Conservation (phyloP, 2,888 invertebrate species). For the Eulithis testata region DNA sequence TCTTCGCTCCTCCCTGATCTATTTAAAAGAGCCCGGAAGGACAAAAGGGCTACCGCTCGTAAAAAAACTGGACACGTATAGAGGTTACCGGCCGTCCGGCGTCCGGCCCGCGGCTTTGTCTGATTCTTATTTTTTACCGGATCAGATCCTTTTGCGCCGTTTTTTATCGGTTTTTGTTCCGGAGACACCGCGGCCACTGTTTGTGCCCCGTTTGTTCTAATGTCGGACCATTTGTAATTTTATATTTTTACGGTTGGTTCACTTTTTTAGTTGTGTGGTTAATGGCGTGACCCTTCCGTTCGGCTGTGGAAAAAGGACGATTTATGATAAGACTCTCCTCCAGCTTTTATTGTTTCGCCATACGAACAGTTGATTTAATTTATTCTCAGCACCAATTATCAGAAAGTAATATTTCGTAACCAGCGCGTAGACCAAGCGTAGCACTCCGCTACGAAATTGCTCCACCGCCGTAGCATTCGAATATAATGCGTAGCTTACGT, state of each 20-base stretch:
- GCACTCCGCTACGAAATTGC: conserved; percentile 25
- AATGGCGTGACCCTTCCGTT: conserved; percentile 66
- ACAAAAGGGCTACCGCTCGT: conserved; percentile 80
- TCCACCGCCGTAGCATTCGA: conserved; percentile 15
- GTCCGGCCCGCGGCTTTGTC: conserved; percentile 66
- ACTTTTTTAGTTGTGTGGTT: conserved; percentile 64
- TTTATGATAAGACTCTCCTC: conserved; percentile 41
- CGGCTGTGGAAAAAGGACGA: conserved; percentile 62
- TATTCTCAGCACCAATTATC: neutral
- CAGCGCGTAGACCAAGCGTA: conserved; percentile 7
- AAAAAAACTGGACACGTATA: conserved; percentile 83
- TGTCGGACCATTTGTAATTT: conserved; percentile 81
- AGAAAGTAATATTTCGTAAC: conserved; percentile 23
- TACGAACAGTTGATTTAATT: neutral
- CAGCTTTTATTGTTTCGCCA: conserved; percentile 36
- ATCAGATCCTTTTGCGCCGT: conserved; percentile 79
- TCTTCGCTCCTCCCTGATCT: conserved; percentile 82
- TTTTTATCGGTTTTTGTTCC: conserved; percentile 85
- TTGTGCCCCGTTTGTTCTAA: conserved; percentile 77
- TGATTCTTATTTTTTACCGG: conserved; percentile 84
- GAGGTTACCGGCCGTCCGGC: conserved; percentile 72
- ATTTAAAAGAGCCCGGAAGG: conserved; percentile 84
- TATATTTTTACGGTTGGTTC: conserved; percentile 62
- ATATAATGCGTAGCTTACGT: conserved; percentile 27
- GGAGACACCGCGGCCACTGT: conserved; percentile 73